Base-by-base conservation (phyloP, 2,888 invertebrate species). In the Caenorhabditis auriculariae region DNA sequence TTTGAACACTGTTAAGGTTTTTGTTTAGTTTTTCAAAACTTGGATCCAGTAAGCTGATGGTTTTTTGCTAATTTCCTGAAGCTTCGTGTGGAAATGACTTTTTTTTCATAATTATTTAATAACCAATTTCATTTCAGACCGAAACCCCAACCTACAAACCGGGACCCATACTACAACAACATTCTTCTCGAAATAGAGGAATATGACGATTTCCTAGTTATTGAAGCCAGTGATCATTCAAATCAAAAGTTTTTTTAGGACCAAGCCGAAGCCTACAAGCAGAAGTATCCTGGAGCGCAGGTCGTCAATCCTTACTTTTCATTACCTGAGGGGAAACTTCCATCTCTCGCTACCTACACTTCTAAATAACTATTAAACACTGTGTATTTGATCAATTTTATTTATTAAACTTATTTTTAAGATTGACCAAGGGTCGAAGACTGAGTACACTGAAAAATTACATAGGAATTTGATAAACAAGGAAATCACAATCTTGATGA, bases 141-240 rank as follows among this genome's bases (percentile, higher is more conserved):
- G 0, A 59, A 61, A 21, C 54, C 64, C 9, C 57, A 61, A 32
- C 64, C 66, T 32, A 9, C 37, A 23, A 66, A 59, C 19, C 56
- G 69, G 1, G 69, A 69, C 19, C 50, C 57, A 2, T 61, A 55
- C 24, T 37, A 62, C 42, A 63, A 61, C 38, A 69, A 69, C 32
- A 38, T 69, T 17, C 41, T 69, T 6, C 27, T 61, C 37, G 69
- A 69, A 56, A 60, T 69, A 43, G 69, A 69, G 28, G 69, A 69
- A 42, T 69, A 69, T 23, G 69, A 69, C 49, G 69, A 69, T 42
- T 69, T 69, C 27, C 35, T 69, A 65, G 69, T 66, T 35, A 12
- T 32, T 32, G 35, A 9, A 32, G 9, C n/a, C n/a, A 12, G 9
- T 32, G 9, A 32, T 9, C 9, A 32, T n/a, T 32, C 9, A 12